Conservation (phyloP, 2,797 vertebrate species). For the Sarcoramphus papa region DNA sequence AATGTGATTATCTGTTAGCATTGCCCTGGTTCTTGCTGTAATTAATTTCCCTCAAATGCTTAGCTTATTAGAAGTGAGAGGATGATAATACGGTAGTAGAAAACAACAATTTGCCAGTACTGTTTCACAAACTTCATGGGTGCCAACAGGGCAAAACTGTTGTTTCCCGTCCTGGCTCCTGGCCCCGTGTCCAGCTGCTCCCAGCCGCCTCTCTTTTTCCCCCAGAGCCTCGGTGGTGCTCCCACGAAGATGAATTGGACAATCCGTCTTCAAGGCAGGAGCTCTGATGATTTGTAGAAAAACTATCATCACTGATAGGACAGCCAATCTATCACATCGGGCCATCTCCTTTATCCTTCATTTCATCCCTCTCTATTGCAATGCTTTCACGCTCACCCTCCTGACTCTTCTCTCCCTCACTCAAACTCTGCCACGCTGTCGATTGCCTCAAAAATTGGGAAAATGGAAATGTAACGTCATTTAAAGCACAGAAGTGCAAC, state of each 20-base stretch:
- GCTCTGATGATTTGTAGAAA: background rate
- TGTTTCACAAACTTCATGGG: fast-evolving
- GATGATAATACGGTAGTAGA: fast-evolving
- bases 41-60: background rate
- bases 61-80: background rate
- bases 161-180: background rate
- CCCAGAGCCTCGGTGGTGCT: background rate
- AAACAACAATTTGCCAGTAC: fast-evolving
- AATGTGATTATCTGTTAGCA: background rate
- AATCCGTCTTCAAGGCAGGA: background rate
- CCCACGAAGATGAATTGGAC: background rate
- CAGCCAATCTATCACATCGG: background rate
- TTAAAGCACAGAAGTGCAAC: background rate
- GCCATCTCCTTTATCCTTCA: background rate
- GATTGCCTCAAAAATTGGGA: background rate
- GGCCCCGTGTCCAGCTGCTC: background rate
- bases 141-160: background rate
- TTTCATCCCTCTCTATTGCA: background rate
- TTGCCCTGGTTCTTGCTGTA: background rate
- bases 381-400: background rate
- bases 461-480: background rate
- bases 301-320: background rate
- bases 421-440: background rate
- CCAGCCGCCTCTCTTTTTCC: too few relatives aligned
- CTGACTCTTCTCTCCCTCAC: background rate